These are phyloP conservation scores for Takifugu rubripes DNA, from an alignment of 2,797 vertebrate species.

Conservation along the genomic window DNA sequence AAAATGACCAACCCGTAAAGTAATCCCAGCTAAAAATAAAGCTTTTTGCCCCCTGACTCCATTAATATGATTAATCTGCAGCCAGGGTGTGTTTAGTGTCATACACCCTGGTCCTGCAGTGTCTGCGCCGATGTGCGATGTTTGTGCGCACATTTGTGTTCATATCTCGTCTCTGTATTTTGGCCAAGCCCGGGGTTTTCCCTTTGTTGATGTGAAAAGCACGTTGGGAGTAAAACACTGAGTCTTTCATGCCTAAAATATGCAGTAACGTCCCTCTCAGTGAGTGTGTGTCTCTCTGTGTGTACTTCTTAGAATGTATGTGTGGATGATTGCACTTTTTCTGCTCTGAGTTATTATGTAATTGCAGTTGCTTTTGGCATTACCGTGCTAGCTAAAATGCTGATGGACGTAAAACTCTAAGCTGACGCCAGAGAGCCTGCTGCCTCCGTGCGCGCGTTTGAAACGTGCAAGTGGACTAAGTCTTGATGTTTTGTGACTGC, in stretches of 20 bases:
- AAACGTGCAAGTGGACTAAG: slow-evolving; percentile 36
- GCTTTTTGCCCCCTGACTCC: slow-evolving; percentile 7
- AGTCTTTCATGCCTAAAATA: slow-evolving; percentile 66
- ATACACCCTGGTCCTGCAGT: not conserved
- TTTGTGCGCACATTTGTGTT: slow-evolving; percentile 26
- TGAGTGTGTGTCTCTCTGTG: slow-evolving; percentile 21
- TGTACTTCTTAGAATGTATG: slow-evolving; percentile 4
- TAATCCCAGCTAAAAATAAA: slow-evolving; percentile 11
- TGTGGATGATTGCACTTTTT: slow-evolving; percentile 43
- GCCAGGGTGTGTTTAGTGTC: not conserved
- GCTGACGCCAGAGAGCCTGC: slow-evolving; percentile 53
- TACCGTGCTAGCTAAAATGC: slow-evolving; percentile 42
- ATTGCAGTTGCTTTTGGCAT: slow-evolving; percentile 51
- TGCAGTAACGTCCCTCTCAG: slow-evolving; percentile 52
- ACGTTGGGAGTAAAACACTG: slow-evolving; percentile 34
- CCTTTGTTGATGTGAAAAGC: slow-evolving; percentile 46
- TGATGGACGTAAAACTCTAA: slow-evolving; percentile 55
- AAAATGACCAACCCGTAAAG: slow-evolving; percentile 9
- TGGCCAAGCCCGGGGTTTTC: slow-evolving; percentile 37
- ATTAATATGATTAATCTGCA: slow-evolving; percentile 2
- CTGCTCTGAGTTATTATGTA: slow-evolving; percentile 51
- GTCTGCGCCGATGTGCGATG: not conserved
- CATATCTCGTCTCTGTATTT: slow-evolving; percentile 31
- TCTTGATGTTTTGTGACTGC: slow-evolving; percentile 42
- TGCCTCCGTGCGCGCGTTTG: slow-evolving; percentile 6